phyloP scores from a whole-genome alignment of 2,888 invertebrate genomes.

The Rotaria magnacalcarata region DNA sequence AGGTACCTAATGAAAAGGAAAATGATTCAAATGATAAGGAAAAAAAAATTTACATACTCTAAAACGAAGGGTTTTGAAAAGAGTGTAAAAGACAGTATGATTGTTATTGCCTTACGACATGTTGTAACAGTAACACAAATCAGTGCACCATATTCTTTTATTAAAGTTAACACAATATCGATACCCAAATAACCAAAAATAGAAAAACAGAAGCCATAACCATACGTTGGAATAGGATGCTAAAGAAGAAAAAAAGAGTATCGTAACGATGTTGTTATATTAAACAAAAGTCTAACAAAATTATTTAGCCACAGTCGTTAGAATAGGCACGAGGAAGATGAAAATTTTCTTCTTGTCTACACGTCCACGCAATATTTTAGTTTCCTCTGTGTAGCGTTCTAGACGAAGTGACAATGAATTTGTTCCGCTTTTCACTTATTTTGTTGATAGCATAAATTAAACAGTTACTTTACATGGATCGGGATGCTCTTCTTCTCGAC shows the following conservation, averaged over 20 bases:
- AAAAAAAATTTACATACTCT: conserved; percentile 74
- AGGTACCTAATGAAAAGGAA: conserved; percentile 66
- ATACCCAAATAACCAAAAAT: conserved; percentile 84
- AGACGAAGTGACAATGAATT: too few species aligned
- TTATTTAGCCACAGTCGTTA: too few species aligned
- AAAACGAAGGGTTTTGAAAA: conserved; percentile 87
- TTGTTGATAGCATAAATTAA: too few species aligned
- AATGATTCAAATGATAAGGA: not conserved
- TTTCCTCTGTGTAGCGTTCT: too few species aligned
- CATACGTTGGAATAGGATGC: not conserved
- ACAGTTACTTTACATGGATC: too few species aligned
- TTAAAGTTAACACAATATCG: conserved; percentile 81
- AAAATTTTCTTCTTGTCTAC: too few species aligned
- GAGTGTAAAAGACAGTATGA: conserved; percentile 82
- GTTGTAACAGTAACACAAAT: conserved; percentile 76
- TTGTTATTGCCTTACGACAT: conserved; percentile 76
- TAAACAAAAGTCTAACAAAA: too few species aligned
- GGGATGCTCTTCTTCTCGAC: too few species aligned
- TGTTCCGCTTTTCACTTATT: too few species aligned
- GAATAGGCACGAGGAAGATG: too few species aligned
- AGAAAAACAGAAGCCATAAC: conserved; percentile 69
- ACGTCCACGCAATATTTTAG: too few species aligned
- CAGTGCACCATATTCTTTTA: conserved; percentile 80
- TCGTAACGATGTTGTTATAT: too few species aligned
- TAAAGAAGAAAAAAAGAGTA: not conserved